Percentiles rank a stretch among this genome's conserved stretches.
These are phyloP conservation scores for Metallyticus violacea DNA, from an alignment of 2,888 invertebrate species.

Conservation along the genomic window DNA sequence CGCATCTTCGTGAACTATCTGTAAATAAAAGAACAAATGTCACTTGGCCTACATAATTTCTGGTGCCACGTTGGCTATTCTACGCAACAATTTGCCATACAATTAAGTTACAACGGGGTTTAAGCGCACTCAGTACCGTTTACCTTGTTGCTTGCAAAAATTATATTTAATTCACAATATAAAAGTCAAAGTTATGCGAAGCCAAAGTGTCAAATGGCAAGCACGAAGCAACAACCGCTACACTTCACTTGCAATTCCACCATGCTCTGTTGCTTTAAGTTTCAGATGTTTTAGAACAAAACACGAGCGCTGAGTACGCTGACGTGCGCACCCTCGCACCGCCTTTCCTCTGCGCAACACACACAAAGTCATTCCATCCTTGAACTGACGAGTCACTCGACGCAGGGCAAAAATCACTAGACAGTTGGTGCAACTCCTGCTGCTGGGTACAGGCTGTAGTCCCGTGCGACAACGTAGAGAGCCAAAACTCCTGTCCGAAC, in stretches of 20 bases:
- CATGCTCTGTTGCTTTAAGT: background rate
- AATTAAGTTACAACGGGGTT: background rate
- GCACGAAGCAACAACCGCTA: background rate
- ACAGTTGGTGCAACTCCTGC: no score
- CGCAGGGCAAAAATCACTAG: no score
- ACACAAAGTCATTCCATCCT: no score
- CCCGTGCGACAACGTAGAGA: no score
- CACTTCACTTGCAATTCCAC: background rate
- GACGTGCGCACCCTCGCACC: background rate
- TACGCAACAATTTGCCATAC: background rate
- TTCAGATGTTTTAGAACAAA: background rate
- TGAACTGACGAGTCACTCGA: no score
- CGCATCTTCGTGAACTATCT: constrained; percentile 56
- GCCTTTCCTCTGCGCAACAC: no score
- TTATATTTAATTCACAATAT: background rate
- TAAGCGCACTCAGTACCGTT: background rate
- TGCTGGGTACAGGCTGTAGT: no score
- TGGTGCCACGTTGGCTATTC: background rate
- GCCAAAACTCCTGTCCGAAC: no score
- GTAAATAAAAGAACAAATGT: constrained; percentile 4
- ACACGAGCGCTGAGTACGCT: background rate
- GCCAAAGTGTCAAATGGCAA: background rate
- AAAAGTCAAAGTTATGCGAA: no score
- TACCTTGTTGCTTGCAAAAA: background rate
- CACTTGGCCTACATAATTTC: background rate